These are phyloP conservation scores for Sialis lutaria DNA, from an alignment of 2,888 invertebrate species.

Conservation along the genomic window DNA sequence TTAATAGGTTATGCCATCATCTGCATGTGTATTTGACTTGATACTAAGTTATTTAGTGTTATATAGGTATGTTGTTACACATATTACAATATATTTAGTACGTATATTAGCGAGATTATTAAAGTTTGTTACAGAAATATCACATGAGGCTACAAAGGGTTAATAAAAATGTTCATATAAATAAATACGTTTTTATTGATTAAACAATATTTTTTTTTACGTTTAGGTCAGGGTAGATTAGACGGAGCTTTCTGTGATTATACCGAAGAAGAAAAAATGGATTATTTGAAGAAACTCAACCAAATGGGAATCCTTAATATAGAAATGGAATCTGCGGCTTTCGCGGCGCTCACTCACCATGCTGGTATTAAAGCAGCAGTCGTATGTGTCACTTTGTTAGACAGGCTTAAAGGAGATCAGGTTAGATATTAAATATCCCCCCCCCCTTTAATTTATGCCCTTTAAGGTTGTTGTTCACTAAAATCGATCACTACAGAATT, in stretches of 20 bases:
- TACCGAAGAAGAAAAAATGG: slow-evolving; percentile 75
- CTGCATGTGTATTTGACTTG: too few species aligned
- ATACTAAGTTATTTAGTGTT: too few species aligned
- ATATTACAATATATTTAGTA: too few species aligned
- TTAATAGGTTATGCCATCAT: too few species aligned
- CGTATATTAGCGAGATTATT: too few species aligned
- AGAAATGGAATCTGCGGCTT: slow-evolving; percentile 92
- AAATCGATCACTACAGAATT: too few species aligned
- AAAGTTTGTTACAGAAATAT: too few species aligned
- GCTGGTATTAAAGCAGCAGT: slow-evolving; percentile 89
- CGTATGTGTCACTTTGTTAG: slow-evolving; percentile 80
- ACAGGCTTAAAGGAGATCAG: slow-evolving; percentile 89
- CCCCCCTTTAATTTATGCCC: background rate
- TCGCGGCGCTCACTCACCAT: slow-evolving; percentile 84
- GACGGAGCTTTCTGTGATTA: slow-evolving; percentile 97
- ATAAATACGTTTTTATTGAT: background rate
- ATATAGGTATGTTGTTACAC: too few species aligned
- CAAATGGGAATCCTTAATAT: slow-evolving; percentile 80
- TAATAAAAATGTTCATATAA: too few species aligned
- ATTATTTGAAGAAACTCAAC: slow-evolving; percentile 59
- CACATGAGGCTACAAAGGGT: too few species aligned
- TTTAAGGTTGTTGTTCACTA: too few species aligned
- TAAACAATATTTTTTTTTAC: slow-evolving; percentile 2
- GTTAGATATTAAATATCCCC: slow-evolving; percentile 26
- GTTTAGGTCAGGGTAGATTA: slow-evolving; percentile 73